These are phyloP conservation scores for Spheniscus humboldti DNA, from an alignment of 2,797 vertebrate genomes.

Conservation along the genomic window DNA sequence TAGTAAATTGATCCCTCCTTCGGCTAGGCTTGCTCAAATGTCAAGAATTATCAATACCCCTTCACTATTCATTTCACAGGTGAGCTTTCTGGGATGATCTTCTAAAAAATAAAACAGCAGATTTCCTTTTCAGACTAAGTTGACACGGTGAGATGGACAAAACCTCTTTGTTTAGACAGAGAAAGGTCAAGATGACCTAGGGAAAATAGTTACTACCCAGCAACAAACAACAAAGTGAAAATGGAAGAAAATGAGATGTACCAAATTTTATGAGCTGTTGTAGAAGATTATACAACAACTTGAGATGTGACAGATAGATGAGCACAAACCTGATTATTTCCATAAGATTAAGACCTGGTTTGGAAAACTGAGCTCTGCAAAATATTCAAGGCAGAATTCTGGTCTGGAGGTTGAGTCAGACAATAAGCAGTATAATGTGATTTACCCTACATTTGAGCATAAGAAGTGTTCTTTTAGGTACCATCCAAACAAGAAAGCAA, in stretches of 20 bases:
- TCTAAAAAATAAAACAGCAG: neutral
- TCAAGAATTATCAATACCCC: neutral
- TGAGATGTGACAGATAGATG: neutral
- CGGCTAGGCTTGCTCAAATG: neutral
- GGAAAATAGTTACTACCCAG: neutral
- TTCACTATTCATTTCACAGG: neutral
- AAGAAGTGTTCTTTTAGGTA: neutral
- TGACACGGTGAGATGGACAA: neutral
- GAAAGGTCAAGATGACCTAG: neutral
- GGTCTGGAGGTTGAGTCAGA: neutral
- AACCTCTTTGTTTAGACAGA: neutral
- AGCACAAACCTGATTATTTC: neutral
- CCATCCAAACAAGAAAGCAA: neutral
- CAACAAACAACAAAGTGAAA: neutral
- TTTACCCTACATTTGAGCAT: neutral
- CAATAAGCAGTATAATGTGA: neutral
- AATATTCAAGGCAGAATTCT: neutral
- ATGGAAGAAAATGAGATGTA: neutral
- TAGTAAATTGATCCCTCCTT: neutral
- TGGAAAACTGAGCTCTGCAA: neutral
- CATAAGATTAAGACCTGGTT: neutral
- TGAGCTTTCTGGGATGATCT: neutral
- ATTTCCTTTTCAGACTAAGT: neutral
- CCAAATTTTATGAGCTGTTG: neutral
- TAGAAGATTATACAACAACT: neutral